phyloP scores from a whole-genome alignment of 2,113 vertebrate genomes.

The Psilopsiagon aymara region DNA sequence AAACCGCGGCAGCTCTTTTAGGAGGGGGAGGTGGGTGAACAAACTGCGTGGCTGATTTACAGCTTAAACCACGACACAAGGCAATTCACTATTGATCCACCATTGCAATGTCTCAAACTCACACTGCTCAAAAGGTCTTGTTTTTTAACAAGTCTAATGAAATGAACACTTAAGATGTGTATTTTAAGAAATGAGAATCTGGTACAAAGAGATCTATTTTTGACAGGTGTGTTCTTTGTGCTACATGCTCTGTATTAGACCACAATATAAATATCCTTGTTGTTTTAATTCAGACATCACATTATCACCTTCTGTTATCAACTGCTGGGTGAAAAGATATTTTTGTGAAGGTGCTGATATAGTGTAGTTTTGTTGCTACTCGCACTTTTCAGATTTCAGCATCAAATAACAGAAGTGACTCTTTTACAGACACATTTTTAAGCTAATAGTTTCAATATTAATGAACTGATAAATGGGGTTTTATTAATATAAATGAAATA shows the following conservation, averaged over 20 bases:
- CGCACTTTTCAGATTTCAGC: background rate
- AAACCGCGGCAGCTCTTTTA: too few species aligned
- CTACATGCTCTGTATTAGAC: background rate
- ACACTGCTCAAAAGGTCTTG: background rate
- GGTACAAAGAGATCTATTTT: background rate
- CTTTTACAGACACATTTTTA: background rate
- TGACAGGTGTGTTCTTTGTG: background rate
- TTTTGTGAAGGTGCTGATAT: background rate
- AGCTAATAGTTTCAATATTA: background rate
- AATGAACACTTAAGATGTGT: background rate
- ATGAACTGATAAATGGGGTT: background rate
- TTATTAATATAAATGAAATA: background rate
- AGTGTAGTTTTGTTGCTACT: background rate
- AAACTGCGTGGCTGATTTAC: too few species aligned
- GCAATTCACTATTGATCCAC: constrained; percentile 29
- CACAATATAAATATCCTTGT: background rate
- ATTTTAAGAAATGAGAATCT: background rate
- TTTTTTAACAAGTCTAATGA: constrained; percentile 1
- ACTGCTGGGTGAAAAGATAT: background rate
- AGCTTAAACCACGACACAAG: too few species aligned
- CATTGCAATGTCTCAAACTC: background rate
- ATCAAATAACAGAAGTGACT: background rate
- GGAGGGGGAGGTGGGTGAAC: too few species aligned
- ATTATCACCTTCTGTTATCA: background rate
- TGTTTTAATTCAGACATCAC: background rate